A percentile compares a stretch with the other conserved stretches of the same genome.
These are phyloP conservation scores for Tetragonisca angustula DNA, from an alignment of 2,888 invertebrate genomes.

Conservation along the genomic window DNA sequence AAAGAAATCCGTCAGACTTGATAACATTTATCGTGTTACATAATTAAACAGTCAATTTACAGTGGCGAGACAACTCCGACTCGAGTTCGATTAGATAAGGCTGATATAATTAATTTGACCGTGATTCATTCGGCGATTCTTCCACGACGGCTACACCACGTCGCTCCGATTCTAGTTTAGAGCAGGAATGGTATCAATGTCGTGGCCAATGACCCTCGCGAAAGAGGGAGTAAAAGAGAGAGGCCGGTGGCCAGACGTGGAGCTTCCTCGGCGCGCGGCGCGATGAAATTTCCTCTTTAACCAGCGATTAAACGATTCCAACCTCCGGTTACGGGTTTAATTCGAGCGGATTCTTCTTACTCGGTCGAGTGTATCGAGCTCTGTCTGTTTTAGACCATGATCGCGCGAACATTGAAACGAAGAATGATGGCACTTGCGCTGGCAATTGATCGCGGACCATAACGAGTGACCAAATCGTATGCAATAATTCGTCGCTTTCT, in stretches of 20 bases:
- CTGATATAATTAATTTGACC: slow-evolving; percentile 17
- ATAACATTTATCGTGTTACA: not conserved
- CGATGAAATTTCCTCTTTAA: slow-evolving; percentile 46
- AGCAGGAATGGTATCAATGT: slow-evolving; percentile 41
- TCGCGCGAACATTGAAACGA: not conserved
- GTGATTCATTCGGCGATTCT: slow-evolving; percentile 4
- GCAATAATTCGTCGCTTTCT: no score
- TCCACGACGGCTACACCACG: not conserved
- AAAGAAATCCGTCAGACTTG: not conserved
- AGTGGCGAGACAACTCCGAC: not conserved
- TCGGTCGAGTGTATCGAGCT: not conserved
- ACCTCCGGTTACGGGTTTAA: slow-evolving; percentile 26
- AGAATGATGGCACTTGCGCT: not conserved
- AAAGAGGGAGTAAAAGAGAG: slow-evolving; percentile 11
- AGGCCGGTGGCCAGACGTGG: slow-evolving; percentile 19
- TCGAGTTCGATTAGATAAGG: slow-evolving; percentile 2
- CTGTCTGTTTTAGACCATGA: not conserved
- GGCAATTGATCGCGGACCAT: no score
- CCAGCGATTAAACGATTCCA: slow-evolving; percentile 25
- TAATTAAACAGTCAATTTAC: slow-evolving; percentile 2
- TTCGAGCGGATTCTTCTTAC: slow-evolving; percentile 22
- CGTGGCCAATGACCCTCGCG: slow-evolving; percentile 53
- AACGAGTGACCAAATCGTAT: no score
- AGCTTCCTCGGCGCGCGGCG: not conserved
- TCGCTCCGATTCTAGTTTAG: not conserved